Percentiles rank a stretch among this genome's conserved stretches.
Evolutionary conservation across 2,888 invertebrate species (phyloP).

Genomic region (Drosophila tripunctata): DNA sequence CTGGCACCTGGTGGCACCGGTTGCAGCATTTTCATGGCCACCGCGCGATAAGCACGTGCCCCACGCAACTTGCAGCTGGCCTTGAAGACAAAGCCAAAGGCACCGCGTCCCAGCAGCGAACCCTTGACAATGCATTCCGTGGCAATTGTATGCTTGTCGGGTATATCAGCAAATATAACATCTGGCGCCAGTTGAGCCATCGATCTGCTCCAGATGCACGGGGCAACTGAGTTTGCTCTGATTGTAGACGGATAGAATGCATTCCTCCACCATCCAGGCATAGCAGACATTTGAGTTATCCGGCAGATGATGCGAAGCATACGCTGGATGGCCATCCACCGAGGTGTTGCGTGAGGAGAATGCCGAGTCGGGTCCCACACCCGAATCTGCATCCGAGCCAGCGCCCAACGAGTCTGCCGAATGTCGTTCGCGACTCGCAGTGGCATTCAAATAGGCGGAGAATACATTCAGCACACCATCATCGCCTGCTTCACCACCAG

Average conservation of each 20-base stretch:
- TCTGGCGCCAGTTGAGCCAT: slow-evolving; percentile 96
- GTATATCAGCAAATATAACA: slow-evolving; percentile 95
- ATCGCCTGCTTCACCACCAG: slow-evolving; percentile 68
- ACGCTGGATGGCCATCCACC: slow-evolving; percentile 89
- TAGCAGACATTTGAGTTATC: slow-evolving; percentile 86
- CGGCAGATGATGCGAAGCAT: slow-evolving; percentile 77
- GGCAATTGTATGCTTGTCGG: slow-evolving; percentile 91
- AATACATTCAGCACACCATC: slow-evolving; percentile 78
- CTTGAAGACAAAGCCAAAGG: slow-evolving; percentile 98
- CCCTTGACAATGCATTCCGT: slow-evolving; percentile 92
- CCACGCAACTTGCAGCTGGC: slow-evolving; percentile 88
- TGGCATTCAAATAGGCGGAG: slow-evolving; percentile 80
- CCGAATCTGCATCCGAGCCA: slow-evolving; percentile 92
- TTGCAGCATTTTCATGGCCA: slow-evolving; percentile 98
- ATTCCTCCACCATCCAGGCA: slow-evolving; percentile 97
- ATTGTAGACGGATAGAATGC: slow-evolving; percentile 94
- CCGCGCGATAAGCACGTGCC: slow-evolving; percentile 87
- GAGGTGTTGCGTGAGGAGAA: slow-evolving; percentile 93
- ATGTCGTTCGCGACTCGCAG: slow-evolving; percentile 75
- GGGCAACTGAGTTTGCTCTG: slow-evolving; percentile 90
- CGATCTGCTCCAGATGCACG: slow-evolving; percentile 90
- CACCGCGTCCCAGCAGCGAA: slow-evolving; percentile 95
- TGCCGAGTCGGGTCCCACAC: slow-evolving; percentile 92
- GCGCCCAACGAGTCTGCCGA: slow-evolving; percentile 85
- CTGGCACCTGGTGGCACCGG: slow-evolving; percentile 92